Base-by-base conservation (phyloP, 37 sponge, comb jelly and placozoan genomes). In the Cladorhizidae sp. region DNA sequence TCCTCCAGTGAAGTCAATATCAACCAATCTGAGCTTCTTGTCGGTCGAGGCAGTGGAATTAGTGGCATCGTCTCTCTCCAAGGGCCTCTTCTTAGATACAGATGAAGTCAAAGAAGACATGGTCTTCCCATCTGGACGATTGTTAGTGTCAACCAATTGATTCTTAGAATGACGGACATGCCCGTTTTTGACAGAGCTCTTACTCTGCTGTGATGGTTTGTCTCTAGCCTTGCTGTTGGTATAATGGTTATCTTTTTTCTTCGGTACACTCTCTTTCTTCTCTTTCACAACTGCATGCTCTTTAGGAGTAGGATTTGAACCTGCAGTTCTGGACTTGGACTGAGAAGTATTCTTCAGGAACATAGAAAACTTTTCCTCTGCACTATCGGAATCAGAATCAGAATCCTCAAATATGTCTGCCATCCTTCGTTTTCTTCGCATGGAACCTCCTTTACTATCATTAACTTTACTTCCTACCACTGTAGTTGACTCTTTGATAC, bases 1-100 rank as follows among this genome's bases (percentile, higher is more conserved):
- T 29, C 83, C 84, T 15, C 84, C 84, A 0, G 84, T 84, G 77
- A 84, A 84, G 40, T 84, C 84, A 50, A 84, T 84, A 45, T 84
- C 84, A 8, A 84, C 76, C 43, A 84, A 56, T 39, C 84, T 38
- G 11, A 84, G 77, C 37, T 84, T 84, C 56, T 75, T 76, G 3
- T 28, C 41, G 31, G 81, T 37, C 2, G 41, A 22, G 0, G 75
- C 11, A 29, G 22, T 40, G 32, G 3, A 35, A 29, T 25, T 17
- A 2, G 9, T 21, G 23, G 55, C 59, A 69, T 32, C 7, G 17
- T 49, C 52, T 6, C 18, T 6, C 36, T 77, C 72, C 28, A 68
- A 61, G 21, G 81, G 43, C 71, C 81, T 70, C 61, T 80, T 69
- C 21, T 31, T 15, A 14, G n/a, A n/a, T n/a, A n/a, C n/a, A n/a